These are phyloP conservation scores for Muscina levida DNA, from an alignment of 2,888 invertebrate species.

Conservation along the genomic window DNA sequence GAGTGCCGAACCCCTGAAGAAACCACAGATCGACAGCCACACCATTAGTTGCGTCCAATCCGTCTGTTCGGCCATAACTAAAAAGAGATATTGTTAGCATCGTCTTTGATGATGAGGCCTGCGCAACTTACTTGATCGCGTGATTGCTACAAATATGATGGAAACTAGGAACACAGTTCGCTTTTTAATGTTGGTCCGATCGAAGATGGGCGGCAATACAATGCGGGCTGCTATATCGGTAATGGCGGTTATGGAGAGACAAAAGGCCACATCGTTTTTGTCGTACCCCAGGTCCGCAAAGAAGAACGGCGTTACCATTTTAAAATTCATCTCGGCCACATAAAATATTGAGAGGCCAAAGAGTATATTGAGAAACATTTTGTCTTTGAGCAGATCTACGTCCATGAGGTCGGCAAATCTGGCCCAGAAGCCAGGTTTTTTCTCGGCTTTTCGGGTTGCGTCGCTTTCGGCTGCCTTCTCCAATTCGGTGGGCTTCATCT, in stretches of 20 bases:
- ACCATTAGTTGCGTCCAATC: slow-evolving; percentile 86
- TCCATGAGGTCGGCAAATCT: slow-evolving; percentile 85
- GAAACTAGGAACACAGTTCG: slow-evolving; percentile 87
- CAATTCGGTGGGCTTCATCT: slow-evolving; percentile 77
- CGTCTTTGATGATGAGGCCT: background rate
- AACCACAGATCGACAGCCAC: slow-evolving; percentile 88
- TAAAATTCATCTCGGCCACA: slow-evolving; percentile 88
- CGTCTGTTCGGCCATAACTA: slow-evolving; percentile 87
- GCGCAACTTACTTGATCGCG: slow-evolving; percentile 85
- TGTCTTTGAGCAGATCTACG: slow-evolving; percentile 86
- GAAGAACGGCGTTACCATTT: slow-evolving; percentile 87
- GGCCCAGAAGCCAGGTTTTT: slow-evolving; percentile 80
- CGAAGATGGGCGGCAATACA: slow-evolving; percentile 87
- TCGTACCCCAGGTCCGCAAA: slow-evolving; percentile 84
- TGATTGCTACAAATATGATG: slow-evolving; percentile 86
- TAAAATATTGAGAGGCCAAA: slow-evolving; percentile 87
- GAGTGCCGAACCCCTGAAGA: slow-evolving; percentile 88
- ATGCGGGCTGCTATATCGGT: slow-evolving; percentile 88
- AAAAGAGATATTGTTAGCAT: background rate
- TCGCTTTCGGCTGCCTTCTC: slow-evolving; percentile 72
- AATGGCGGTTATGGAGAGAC: slow-evolving; percentile 87
- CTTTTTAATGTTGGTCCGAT: slow-evolving; percentile 85
- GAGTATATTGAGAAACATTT: slow-evolving; percentile 86
- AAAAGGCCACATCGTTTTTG: slow-evolving; percentile 86
- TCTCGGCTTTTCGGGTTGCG: slow-evolving; percentile 64